A percentile compares a stretch with the other conserved stretches of the same genome.
Evolutionary conservation across 2,888 invertebrate genomes (phyloP).

Genomic region (Furcula furcula): DNA sequence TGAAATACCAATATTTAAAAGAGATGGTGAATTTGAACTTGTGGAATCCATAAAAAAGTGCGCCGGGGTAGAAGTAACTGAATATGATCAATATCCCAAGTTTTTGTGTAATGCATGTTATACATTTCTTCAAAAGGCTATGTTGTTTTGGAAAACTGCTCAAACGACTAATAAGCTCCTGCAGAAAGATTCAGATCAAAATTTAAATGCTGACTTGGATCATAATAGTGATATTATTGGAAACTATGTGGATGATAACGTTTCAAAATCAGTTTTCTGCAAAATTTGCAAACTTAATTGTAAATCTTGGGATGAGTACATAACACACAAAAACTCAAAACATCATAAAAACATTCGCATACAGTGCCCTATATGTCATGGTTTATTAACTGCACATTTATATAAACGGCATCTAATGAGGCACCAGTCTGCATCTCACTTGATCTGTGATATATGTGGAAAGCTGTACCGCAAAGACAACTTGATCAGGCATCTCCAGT

Average conservation of each 20-base stretch:
- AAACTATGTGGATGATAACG: background rate
- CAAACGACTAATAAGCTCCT: slow-evolving; percentile 41
- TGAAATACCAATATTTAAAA: slow-evolving; percentile 40
- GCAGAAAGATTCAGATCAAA: slow-evolving; percentile 12
- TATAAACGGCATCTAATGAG: slow-evolving; percentile 37
- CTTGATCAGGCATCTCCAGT: slow-evolving; percentile 45
- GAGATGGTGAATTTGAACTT: slow-evolving; percentile 30
- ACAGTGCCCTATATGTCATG: slow-evolving; percentile 33
- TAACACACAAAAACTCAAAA: slow-evolving; percentile 35
- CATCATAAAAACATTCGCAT: slow-evolving; percentile 23
- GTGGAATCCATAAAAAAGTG: slow-evolving; percentile 46
- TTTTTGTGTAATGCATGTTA: slow-evolving; percentile 46
- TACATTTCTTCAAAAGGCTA: slow-evolving; percentile 41
- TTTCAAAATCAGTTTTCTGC: slow-evolving; percentile 9
- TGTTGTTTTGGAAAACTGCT: slow-evolving; percentile 47
- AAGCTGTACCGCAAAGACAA: slow-evolving; percentile 58
- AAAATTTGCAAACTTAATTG: slow-evolving; percentile 22
- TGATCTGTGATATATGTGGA: slow-evolving; percentile 57
- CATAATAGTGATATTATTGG: slow-evolving; percentile 2
- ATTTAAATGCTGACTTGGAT: slow-evolving; percentile 8
- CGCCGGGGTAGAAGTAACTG: slow-evolving; percentile 38
- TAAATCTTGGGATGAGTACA: slow-evolving; percentile 27
- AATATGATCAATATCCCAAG: slow-evolving; percentile 47
- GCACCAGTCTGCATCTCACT: slow-evolving; percentile 35
- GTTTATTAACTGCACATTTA: slow-evolving; percentile 30